phyloP scores from a whole-genome alignment of 1,140 invertebrate species.

The Diorhabda sublineata region DNA sequence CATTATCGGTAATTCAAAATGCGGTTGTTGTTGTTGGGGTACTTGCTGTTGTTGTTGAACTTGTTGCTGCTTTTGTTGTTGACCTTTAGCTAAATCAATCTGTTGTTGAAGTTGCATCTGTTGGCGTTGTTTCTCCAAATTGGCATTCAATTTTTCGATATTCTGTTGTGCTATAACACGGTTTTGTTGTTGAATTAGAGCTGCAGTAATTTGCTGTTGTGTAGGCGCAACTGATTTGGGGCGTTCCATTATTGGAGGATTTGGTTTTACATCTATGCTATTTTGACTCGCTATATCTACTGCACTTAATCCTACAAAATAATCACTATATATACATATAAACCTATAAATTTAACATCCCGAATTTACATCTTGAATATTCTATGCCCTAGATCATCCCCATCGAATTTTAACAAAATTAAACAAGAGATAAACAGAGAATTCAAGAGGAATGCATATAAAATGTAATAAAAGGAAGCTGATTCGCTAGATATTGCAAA shows the following conservation, averaged over 20 bases:
- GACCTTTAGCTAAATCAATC: constrained; percentile 33
- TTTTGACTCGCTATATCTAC: constrained; percentile 43
- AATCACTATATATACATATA: no score
- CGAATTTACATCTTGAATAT: constrained; percentile 1
- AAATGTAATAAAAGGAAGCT: no score
- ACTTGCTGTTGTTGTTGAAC: constrained; percentile 29
- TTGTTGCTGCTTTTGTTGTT: constrained; percentile 41
- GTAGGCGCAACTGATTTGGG: constrained; percentile 45
- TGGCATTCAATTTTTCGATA: constrained; percentile 54
- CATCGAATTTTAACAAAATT: no score
- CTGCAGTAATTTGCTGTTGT: constrained; percentile 51
- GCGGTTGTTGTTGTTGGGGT: constrained; percentile 37
- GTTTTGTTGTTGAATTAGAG: constrained; percentile 56
- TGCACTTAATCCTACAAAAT: constrained; percentile 30
- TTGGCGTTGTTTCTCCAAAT: constrained; percentile 54
- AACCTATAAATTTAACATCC: not conserved
- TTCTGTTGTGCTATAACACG: constrained; percentile 55
- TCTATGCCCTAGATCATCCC: not conserved
- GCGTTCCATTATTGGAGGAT: constrained; percentile 38
- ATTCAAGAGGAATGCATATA: no score
- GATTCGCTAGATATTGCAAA: no score
- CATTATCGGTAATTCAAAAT: constrained; percentile 48
- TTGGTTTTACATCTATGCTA: constrained; percentile 38
- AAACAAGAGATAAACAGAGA: no score
- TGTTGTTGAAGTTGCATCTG: constrained; percentile 46